Percentiles rank a stretch among this genome's conserved stretches.
These are phyloP conservation scores for Parasteatoda tepidariorum DNA, from an alignment of 1,140 invertebrate species.

Conservation along the genomic window DNA sequence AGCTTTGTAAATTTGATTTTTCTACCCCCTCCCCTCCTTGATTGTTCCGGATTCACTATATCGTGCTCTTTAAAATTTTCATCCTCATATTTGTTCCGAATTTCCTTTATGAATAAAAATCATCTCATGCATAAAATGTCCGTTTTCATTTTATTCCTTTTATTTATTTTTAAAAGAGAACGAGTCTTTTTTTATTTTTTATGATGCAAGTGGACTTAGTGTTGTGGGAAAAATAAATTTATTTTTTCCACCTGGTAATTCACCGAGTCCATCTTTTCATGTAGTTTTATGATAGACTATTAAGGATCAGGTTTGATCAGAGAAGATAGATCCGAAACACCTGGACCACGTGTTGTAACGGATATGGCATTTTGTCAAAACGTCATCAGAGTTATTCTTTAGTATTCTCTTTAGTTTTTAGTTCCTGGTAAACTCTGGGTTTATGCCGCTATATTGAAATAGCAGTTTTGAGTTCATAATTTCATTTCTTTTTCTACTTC, in stretches of 20 bases:
- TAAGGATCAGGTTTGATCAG: neutral
- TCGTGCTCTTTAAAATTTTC: neutral
- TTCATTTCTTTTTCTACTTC: too few species aligned
- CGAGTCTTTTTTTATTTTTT: too few species aligned
- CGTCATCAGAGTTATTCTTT: too few species aligned
- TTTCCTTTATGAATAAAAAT: neutral
- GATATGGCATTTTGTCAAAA: neutral
- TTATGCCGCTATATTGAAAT: too few species aligned
- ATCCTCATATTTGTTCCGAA: neutral
- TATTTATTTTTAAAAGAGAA: too few species aligned
- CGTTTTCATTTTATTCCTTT: neutral
- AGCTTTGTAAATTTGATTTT: too few species aligned
- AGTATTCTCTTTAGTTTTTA: too few species aligned
- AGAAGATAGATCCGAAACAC: slow-evolving; percentile 11
- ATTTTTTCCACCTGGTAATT: slow-evolving; percentile 13
- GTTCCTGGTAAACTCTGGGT: too few species aligned
- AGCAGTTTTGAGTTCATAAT: too few species aligned
- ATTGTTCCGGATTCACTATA: neutral
- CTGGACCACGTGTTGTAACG: slow-evolving; percentile 29
- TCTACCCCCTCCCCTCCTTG: neutral
- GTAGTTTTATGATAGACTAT: neutral
- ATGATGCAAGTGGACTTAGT: too few species aligned
- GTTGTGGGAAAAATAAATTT: neutral
- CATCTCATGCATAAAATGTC: neutral
- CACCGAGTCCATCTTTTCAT: neutral